These are phyloP conservation scores for Amphiprion ocellaris DNA, from an alignment of 2,113 vertebrate genomes.

Conservation along the genomic window DNA sequence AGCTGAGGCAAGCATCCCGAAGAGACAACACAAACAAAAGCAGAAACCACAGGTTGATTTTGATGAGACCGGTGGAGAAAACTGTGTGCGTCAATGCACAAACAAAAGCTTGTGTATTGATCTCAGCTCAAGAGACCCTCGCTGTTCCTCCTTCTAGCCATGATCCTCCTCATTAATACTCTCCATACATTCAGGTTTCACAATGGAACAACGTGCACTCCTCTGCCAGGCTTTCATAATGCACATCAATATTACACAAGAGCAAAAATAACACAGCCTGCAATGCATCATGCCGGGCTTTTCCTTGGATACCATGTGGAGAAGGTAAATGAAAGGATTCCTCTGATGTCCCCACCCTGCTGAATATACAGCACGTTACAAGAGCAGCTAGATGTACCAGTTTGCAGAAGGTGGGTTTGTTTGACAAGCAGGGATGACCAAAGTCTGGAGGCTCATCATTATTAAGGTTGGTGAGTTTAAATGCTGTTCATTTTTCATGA, in stretches of 20 bases:
- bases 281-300: conserved; percentile 37
- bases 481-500: conserved; percentile 52
- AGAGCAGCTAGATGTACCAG: background rate
- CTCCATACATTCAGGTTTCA: conserved; percentile 22
- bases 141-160: background rate
- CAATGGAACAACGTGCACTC: conserved; percentile 29
- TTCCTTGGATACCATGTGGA: conserved; percentile 13
- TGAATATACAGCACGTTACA: conserved; percentile 15
- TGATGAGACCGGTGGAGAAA: conserved; percentile 24
- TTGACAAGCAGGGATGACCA: conserved; percentile 17
- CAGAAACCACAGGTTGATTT: conserved; percentile 29
- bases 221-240: conserved; percentile 35
- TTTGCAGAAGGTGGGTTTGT: conserved; percentile 35
- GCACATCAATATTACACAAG: conserved; percentile 50
- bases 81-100: conserved; percentile 9
- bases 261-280: conserved; percentile 46
- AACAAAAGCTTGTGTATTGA: conserved; percentile 48
- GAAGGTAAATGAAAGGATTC: conserved; percentile 42
- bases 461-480: conserved; percentile 45
- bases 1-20: conserved; percentile 11
- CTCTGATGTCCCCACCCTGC: conserved; percentile 28
- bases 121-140: conserved; percentile 4
- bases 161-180: conserved; percentile 5
- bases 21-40: conserved; percentile 32
- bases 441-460: conserved; percentile 20